Conservation (phyloP, 2,113 vertebrate genomes). For the Axis porcinus region DNA sequence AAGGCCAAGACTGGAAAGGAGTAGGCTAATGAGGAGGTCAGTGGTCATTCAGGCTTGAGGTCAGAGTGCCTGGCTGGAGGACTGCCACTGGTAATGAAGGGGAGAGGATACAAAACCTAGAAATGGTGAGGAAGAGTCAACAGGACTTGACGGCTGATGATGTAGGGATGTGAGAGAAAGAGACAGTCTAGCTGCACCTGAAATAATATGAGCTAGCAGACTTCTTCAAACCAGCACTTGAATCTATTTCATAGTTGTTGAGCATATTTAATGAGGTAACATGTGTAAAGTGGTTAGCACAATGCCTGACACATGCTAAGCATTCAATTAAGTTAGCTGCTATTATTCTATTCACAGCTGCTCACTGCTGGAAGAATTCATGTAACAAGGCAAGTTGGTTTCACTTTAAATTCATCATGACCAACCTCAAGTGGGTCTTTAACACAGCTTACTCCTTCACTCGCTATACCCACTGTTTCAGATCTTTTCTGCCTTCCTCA, state of each 20-base stretch:
- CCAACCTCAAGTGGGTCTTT: neutral
- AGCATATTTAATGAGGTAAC: slow-evolving; percentile 24
- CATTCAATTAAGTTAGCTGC: slow-evolving; percentile 44
- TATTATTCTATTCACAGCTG: slow-evolving; percentile 11
- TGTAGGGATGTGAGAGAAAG: neutral
- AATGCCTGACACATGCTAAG: neutral
- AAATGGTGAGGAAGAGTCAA: neutral
- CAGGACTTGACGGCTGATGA: neutral
- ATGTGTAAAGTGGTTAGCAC: slow-evolving; percentile 28
- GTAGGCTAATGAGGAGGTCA: neutral
- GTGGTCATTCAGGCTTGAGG: neutral
- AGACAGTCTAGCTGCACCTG: neutral
- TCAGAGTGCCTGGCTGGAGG: neutral
- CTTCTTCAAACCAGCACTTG: neutral
- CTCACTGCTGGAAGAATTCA: neutral
- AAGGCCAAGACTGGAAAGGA: neutral
- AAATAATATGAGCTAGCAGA: neutral
- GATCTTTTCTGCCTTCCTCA: neutral
- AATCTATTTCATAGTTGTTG: neutral
- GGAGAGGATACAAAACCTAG: neutral
- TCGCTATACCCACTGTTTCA: neutral
- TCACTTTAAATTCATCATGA: neutral
- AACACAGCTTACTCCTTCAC: neutral
- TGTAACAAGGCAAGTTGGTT: neutral
- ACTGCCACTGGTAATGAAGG: neutral